phyloP scores from a whole-genome alignment of 2,797 vertebrate genomes.

The Sciurus vulgaris region DNA sequence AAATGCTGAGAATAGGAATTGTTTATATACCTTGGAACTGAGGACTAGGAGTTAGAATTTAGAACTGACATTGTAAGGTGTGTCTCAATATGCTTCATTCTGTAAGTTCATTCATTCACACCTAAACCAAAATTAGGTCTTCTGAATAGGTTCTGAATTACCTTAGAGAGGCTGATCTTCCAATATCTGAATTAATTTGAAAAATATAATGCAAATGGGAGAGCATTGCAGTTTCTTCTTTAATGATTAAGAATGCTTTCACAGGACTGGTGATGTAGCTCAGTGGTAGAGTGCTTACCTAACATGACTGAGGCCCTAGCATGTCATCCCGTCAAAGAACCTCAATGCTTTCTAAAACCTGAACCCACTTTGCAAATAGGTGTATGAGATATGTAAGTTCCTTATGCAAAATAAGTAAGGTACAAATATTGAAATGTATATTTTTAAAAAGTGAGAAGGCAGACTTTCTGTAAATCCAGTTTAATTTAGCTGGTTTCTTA shows the following conservation, averaged over 20 bases:
- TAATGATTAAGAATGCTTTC: conserved; percentile 25
- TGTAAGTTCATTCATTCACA: background rate
- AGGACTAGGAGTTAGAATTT: background rate
- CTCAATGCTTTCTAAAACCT: conserved; percentile 16
- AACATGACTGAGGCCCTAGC: background rate
- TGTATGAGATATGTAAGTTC: conserved; percentile 11
- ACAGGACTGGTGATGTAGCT: background rate
- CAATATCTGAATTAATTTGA: conserved; percentile 47
- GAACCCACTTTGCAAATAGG: background rate
- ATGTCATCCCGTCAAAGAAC: background rate
- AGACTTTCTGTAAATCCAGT: background rate
- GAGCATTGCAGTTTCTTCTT: conserved; percentile 27
- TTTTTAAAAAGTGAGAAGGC: background rate
- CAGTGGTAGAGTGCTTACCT: background rate
- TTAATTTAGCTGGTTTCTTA: background rate
- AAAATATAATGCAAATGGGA: conserved; percentile 21
- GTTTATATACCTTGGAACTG: background rate
- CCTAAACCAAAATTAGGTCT: background rate
- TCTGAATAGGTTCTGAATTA: background rate
- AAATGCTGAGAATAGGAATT: conserved; percentile 43
- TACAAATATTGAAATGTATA: conserved; percentile 18
- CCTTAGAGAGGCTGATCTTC: background rate
- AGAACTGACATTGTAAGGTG: background rate
- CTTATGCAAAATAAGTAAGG: conserved; percentile 44
- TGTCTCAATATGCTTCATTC: background rate